phyloP scores from a whole-genome alignment of 2,797 vertebrate species.

The Neomorphus geoffroyi region DNA sequence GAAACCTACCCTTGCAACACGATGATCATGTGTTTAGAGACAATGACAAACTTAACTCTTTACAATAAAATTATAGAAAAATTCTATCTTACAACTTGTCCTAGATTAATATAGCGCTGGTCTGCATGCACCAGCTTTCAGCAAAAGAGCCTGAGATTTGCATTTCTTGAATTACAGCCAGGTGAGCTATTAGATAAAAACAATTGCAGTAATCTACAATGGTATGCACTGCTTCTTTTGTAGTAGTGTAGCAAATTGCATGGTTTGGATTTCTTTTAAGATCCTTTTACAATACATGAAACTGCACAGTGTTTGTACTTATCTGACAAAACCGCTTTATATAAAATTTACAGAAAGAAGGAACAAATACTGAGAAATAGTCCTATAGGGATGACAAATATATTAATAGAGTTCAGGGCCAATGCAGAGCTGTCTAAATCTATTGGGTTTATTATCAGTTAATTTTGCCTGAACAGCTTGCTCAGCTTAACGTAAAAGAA shows the following conservation, averaged over 20 bases:
- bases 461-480: constrained; percentile 59
- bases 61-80: too few species aligned
- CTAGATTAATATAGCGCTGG: not conserved
- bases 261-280: not conserved
- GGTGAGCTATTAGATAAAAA: not conserved
- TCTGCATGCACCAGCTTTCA: not conserved
- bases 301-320: not conserved
- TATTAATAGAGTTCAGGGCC: constrained; percentile 20
- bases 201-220: not conserved
- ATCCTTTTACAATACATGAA: not conserved
- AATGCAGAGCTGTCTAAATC: constrained; percentile 42
- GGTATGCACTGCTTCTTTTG: not conserved
- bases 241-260: not conserved
- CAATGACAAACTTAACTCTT: not conserved
- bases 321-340: not conserved
- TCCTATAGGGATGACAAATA: constrained; percentile 16
- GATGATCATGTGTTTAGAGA: not conserved
- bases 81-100: not conserved
- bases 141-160: not conserved
- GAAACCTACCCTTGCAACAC: not conserved
- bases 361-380: constrained; percentile 37
- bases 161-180: not conserved
- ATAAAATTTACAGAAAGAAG: not conserved
- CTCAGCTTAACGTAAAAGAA: not conserved
- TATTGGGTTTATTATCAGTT: constrained; percentile 53